Base-by-base conservation (phyloP, 2,113 vertebrate genomes). In the Columba janthina region DNA sequence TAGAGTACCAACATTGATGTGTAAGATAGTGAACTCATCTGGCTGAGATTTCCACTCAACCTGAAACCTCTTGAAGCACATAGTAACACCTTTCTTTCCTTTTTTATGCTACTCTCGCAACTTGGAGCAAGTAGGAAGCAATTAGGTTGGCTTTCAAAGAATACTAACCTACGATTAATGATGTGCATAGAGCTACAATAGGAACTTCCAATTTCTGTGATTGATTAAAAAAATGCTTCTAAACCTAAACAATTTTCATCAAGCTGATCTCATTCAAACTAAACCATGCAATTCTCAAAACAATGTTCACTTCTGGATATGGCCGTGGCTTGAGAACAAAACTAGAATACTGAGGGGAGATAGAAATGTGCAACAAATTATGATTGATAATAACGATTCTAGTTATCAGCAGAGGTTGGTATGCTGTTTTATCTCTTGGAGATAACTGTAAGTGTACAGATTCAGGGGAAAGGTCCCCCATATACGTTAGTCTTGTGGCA, bases 201-300 rank as follows among this genome's bases (percentile, higher is more conserved):
- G 66, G 22, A 89, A 88, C 28, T 71, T 88, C 42, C 1, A 53
- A 24, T 40, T 85, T 88, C 50, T 74, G 42, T 72, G 56, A 77
- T 90, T 87, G 87, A 69, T 28, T 40, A 14, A 40, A 74, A 29
- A 91, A 86, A 67, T 56, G 46, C 28, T 89, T 89, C 46, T 89
- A 70, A 87, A 66, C 50, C 24, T 78, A 60, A 84, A 51, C 53
- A 85, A 66, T 74, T 91, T 95, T 91, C 31, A 62, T 57, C 44
- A 57, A 62, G 31, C 36, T 66, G 24, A 44, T 84, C 51, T 78
- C 12, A 5, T 57, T 87, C 46, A 84, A 84, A 61, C 10, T 66
- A 61, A 72, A 69, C 61, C 22, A 79, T 69, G 13, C 9, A 77
- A 56, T 58, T 85, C 56, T 85, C 21, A 62, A 92, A 92, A 74